Conservation (phyloP, 2,797 vertebrate genomes). For the Sebastiscus tertius region DNA sequence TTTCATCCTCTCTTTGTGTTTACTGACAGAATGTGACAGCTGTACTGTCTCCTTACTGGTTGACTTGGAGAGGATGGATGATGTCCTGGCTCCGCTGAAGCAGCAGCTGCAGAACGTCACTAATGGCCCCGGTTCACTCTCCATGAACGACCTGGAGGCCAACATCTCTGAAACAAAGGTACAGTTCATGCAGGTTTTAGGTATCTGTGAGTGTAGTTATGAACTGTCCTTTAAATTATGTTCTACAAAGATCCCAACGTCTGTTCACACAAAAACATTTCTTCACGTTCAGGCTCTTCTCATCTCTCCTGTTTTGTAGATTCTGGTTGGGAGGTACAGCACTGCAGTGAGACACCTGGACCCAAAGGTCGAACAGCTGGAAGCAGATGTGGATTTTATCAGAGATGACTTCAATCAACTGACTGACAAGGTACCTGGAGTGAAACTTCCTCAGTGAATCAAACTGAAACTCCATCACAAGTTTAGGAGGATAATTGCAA, state of each 20-base stretch:
- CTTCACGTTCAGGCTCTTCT: neutral
- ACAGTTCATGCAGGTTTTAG: neutral
- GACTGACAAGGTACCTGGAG: conserved; percentile 83
- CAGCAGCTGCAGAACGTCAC: conserved; percentile 75
- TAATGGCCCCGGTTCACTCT: conserved; percentile 41
- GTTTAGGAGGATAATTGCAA: neutral
- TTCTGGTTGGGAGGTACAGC: conserved; percentile 69
- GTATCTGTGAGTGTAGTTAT: neutral
- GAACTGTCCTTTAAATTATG: neutral
- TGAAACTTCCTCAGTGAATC: conserved; percentile 2
- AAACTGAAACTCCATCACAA: neutral
- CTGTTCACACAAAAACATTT: neutral
- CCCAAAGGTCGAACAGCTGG: conserved; percentile 76
- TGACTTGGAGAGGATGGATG: conserved; percentile 76
- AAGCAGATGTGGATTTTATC: conserved; percentile 74
- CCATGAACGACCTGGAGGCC: conserved; percentile 78
- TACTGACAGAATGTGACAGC: conserved; percentile 83
- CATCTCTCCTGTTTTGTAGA: conserved; percentile 62
- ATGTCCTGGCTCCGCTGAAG: conserved; percentile 75
- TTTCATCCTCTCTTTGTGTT: neutral
- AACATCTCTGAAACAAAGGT: conserved; percentile 83
- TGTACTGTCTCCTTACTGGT: conserved; percentile 82
- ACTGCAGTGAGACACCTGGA: conserved; percentile 71
- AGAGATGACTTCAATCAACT: conserved; percentile 78
- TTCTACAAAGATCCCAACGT: neutral